A percentile compares a stretch with the other conserved stretches of the same genome.
Conservation (phyloP, 2,888 invertebrate species). For the Volucella inflata region DNA sequence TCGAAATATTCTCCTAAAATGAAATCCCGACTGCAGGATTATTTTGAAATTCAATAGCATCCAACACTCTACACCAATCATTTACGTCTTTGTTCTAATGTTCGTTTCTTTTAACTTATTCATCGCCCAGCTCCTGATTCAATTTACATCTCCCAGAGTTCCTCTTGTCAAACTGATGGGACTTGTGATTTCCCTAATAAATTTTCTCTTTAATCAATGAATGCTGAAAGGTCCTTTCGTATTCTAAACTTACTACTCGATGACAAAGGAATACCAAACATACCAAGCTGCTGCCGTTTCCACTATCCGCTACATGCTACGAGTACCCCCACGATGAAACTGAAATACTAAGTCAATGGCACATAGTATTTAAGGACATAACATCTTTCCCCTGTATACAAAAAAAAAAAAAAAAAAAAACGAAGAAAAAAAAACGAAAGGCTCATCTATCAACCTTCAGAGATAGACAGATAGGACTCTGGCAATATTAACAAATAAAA, state of each 20-base stretch:
- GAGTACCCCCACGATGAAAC: not conserved
- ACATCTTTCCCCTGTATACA: slow-evolving; percentile 20
- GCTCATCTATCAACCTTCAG: slow-evolving; percentile 70
- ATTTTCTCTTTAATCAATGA: slow-evolving; percentile 61
- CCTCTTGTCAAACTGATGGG: slow-evolving; percentile 32
- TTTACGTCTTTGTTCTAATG: not conserved
- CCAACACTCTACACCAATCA: not conserved
- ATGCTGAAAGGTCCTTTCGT: slow-evolving; percentile 44
- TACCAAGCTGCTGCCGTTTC: slow-evolving; percentile 62
- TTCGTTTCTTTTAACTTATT: slow-evolving; percentile 32
- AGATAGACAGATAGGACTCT: slow-evolving; percentile 62
- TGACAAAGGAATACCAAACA: slow-evolving; percentile 71
- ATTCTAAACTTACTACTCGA: slow-evolving; percentile 63
- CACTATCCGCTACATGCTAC: too few relatives aligned
- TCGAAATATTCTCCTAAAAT: not conserved
- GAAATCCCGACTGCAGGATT: not conserved
- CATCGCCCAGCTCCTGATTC: slow-evolving; percentile 25
- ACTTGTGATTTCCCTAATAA: slow-evolving; percentile 52
- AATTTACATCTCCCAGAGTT: slow-evolving; percentile 43
- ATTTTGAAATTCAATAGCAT: slow-evolving; percentile 52
- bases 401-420: not conserved
- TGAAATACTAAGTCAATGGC: slow-evolving; percentile 45
- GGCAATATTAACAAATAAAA: slow-evolving; percentile 53
- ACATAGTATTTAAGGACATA: slow-evolving; percentile 52
- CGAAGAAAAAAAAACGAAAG: slow-evolving; percentile 6